Evolutionary conservation across 2,797 vertebrate species (phyloP), one percentile per base, ranked within the genome.

Genomic region (Melanotaenia trifasciata): DNA sequence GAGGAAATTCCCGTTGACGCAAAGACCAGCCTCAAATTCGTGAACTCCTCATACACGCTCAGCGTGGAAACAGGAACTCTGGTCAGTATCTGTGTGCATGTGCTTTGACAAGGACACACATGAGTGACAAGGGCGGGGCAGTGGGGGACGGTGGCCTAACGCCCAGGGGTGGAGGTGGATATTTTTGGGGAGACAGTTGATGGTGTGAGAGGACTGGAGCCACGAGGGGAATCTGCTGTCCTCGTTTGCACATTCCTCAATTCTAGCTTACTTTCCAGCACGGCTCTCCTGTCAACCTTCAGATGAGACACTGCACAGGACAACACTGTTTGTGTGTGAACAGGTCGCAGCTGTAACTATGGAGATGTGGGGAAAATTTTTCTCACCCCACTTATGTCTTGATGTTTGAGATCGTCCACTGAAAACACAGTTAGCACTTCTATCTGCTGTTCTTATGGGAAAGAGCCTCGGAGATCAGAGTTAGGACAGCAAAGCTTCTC

Each of bases 31-130:
- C 76, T 78, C 63, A 96, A 94, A 71, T 94, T 96, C 86, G 89
- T 94, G 66, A 99, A 99, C 83, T 98, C 98, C 16, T 96, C 97
- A 0, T 99, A 99, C 85, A 89, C 84, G 14, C 78, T 97, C 77
- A 95, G 95, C 76, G 64, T 93, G 0, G 87, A 93, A 58, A 95
- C 96, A 13, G 98, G 98, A 84, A 96, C 95, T 60, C 94, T 99
- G 97, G 98, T 99, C 85, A 97, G 94, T 92, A 72, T 72, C 58
- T 36, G 66, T 12, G 68, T 8, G 56, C 69, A 50, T 68, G 75
- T 85, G 78, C 85, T 75, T 81, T 76, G 75, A 89, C 90, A 90
- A 87, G 90, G 86, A 63, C 89, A 83, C n/a, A 59, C 79, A 76
- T 70, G 70, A 79, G 69, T 8, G 18, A 68, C 59, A 51, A 69